Percentiles rank a stretch among this genome's conserved stretches.
Conservation (phyloP, 2,797 vertebrate species). For the Meriones psammophilus region DNA sequence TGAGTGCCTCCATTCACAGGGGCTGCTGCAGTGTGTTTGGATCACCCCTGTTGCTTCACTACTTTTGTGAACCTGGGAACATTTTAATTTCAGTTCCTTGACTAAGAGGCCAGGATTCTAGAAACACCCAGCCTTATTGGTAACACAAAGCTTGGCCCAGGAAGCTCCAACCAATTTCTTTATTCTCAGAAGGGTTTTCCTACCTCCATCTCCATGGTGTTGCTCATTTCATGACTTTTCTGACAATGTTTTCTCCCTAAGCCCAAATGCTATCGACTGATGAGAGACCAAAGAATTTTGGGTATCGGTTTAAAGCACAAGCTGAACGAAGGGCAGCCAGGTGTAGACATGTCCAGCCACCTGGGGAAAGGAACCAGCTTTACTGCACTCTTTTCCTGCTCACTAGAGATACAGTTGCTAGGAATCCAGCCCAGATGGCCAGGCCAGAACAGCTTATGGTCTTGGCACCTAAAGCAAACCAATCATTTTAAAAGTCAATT, state of each 20-base stretch:
- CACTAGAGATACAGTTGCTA: no score
- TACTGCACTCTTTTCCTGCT: no score
- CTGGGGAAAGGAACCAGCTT: no score
- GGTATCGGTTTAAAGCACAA: no score
- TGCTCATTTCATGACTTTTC: background rate
- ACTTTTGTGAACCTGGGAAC: background rate
- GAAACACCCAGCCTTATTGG: background rate
- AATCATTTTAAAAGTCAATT: no score
- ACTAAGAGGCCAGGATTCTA: background rate
- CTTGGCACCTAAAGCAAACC: no score
- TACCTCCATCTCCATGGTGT: background rate
- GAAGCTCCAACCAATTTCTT: background rate
- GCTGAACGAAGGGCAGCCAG: no score
- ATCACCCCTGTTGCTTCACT: background rate
- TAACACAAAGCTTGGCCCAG: background rate
- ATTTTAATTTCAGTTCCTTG: background rate
- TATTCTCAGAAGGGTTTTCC: background rate
- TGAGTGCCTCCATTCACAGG: background rate
- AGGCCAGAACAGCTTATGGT: no score
- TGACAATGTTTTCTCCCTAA: background rate
- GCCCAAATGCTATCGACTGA: background rate
- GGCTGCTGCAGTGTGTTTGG: background rate
- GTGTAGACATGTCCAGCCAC: no score
- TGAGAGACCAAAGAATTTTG: no score
- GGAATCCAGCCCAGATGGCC: no score